Percentiles rank a stretch among this genome's conserved stretches.
Evolutionary conservation across 2,888 invertebrate species (phyloP).

Genomic region (Gerris lacustris): DNA sequence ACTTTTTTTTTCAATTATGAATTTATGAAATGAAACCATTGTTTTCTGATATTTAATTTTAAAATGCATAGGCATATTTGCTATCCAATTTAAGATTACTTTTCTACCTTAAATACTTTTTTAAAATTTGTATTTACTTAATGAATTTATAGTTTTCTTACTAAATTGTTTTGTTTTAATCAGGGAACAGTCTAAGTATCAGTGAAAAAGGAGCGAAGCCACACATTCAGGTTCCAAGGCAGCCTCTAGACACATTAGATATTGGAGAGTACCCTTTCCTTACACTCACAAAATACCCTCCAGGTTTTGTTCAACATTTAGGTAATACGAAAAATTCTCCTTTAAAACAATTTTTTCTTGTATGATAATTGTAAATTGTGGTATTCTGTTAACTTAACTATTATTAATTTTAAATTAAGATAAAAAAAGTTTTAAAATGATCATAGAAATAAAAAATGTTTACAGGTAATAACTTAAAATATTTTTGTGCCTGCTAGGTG

Average conservation of each 20-base stretch:
- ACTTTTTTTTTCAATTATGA: too few species aligned
- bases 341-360: not conserved
- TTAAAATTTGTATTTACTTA: too few species aligned
- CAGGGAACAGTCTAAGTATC: conserved; percentile 58
- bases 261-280: conserved; percentile 78
- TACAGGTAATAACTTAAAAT: too few species aligned
- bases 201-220: conserved; percentile 21
- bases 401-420: too few species aligned
- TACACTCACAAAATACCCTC: conserved; percentile 80
- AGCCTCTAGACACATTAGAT: conserved; percentile 33
- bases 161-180: conserved; percentile 22
- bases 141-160: too few species aligned
- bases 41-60: too few species aligned
- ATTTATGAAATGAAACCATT: too few species aligned
- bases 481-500: conserved; percentile 42
- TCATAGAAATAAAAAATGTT: too few species aligned
- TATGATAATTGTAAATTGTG: not conserved
- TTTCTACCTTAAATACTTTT: too few species aligned
- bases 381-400: not conserved
- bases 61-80: too few species aligned
- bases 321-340: conserved; percentile 43
- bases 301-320: conserved; percentile 75
- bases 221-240: conserved; percentile 17
- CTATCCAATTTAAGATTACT: too few species aligned
- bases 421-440: too few species aligned